phyloP scores from a whole-genome alignment of 2,888 invertebrate genomes.

The Microctonus hyperodae region DNA sequence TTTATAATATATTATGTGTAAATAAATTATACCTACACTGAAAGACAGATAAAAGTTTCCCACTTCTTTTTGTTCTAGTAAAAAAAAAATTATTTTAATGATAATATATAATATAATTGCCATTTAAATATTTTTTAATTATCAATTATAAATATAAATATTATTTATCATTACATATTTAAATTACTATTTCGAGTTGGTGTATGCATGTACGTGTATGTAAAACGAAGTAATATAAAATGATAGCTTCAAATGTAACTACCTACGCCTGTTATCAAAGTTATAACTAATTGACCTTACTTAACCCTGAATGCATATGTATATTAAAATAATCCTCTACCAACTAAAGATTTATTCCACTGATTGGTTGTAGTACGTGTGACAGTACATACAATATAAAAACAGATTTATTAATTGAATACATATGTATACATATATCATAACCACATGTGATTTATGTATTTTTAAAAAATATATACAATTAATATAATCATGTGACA shows the following conservation, averaged over 20 bases:
- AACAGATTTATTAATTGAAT: background rate
- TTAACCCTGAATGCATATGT: constrained; percentile 43
- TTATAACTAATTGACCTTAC: constrained; percentile 50
- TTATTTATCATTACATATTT: no score
- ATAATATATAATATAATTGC: no score
- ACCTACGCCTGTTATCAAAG: constrained; percentile 45
- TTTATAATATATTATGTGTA: no score
- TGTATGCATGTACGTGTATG: no score
- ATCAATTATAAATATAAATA: background rate
- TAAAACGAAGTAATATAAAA: background rate
- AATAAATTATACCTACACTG: background rate
- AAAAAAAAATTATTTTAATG: no score
- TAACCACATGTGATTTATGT: background rate
- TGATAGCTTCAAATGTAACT: constrained; percentile 30
- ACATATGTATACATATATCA: background rate
- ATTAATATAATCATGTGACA: no score
- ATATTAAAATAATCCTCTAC: constrained; percentile 36
- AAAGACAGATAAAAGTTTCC: no score
- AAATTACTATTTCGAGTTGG: background rate
- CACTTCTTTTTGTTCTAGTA: no score
- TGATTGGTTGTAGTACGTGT: constrained; percentile 31
- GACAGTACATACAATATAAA: constrained; percentile 31
- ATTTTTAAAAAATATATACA: no score
- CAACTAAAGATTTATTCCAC: constrained; percentile 35
- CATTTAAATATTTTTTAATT: no score